These are phyloP conservation scores for Hemibagrus wyckioides DNA, from an alignment of 2,113 vertebrate species.

Conservation along the genomic window DNA sequence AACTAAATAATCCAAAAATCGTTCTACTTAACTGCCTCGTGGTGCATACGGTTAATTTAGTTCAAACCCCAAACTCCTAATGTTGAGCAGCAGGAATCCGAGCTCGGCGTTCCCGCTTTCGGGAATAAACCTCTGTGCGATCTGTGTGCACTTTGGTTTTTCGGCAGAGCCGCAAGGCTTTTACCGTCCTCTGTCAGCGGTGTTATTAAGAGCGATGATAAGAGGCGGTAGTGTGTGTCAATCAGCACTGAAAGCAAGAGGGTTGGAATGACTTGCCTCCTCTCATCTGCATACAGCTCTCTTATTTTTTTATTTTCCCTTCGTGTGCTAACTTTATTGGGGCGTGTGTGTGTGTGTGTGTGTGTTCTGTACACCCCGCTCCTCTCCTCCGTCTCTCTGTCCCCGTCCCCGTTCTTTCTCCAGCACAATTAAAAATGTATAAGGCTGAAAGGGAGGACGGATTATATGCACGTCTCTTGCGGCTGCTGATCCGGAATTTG, in stretches of 20 bases:
- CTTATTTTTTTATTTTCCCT: slow-evolving; percentile 20
- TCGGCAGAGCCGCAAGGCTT: slow-evolving; percentile 40
- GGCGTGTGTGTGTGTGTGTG: slow-evolving; percentile 23
- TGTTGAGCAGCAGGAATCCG: slow-evolving; percentile 30
- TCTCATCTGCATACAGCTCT: slow-evolving; percentile 52
- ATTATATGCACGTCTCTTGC: slow-evolving; percentile 68
- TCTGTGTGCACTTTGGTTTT: slow-evolving; percentile 19
- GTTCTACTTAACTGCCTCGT: neutral
- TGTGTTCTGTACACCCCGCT: slow-evolving; percentile 29
- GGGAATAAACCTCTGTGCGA: slow-evolving; percentile 41
- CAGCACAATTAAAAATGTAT: slow-evolving; percentile 77
- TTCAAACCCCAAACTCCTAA: slow-evolving; percentile 1
- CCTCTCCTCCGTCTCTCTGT: slow-evolving; percentile 39
- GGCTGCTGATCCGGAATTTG: slow-evolving; percentile 71
- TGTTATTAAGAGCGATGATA: slow-evolving; percentile 54
- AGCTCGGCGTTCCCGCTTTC: slow-evolving; percentile 1
- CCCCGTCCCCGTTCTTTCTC: slow-evolving; percentile 54
- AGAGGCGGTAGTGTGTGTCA: slow-evolving; percentile 48
- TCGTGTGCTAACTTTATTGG: slow-evolving; percentile 51
- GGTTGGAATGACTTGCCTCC: slow-evolving; percentile 17
- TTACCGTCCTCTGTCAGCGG: slow-evolving; percentile 35
- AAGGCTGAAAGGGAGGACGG: slow-evolving; percentile 62
- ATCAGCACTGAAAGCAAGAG: slow-evolving; percentile 44
- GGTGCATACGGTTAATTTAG: slow-evolving; percentile 5
- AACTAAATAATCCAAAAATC: neutral